Conservation (phyloP, 1,140 invertebrate species). For the Globodera ellingtonae region DNA sequence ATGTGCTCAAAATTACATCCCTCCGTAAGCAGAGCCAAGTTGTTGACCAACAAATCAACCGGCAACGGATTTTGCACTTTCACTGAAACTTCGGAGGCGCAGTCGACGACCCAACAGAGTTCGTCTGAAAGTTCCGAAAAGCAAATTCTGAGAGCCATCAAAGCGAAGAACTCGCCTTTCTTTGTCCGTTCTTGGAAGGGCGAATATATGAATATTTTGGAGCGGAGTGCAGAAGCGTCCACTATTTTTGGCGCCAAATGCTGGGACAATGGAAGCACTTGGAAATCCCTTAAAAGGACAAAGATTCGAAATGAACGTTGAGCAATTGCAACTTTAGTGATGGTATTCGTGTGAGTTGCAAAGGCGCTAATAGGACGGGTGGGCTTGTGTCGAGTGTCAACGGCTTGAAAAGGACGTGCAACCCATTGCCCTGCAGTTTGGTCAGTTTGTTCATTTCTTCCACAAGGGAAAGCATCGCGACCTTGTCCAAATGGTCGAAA, state of each 20-base stretch:
- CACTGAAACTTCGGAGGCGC: conserved; percentile 56
- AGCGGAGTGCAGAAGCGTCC: conserved; percentile 25
- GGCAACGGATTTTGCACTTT: conserved; percentile 57
- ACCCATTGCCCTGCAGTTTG: neutral
- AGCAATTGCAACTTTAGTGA: conserved; percentile 47
- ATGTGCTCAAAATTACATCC: conserved; percentile 53
- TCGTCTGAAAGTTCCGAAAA: conserved; percentile 25
- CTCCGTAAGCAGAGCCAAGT: conserved; percentile 51
- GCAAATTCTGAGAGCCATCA: conserved; percentile 7
- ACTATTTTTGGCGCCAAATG: conserved; percentile 57
- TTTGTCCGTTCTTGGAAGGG: conserved; percentile 57
- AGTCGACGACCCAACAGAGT: conserved; percentile 58
- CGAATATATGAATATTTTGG: conserved; percentile 63
- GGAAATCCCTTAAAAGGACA: conserved; percentile 49
- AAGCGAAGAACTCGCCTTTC: conserved; percentile 39
- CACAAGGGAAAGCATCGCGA: conserved; percentile 47
- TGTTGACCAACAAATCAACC: conserved; percentile 54
- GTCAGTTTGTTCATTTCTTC: conserved; percentile 58
- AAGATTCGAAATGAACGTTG: conserved; percentile 5
- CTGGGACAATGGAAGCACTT: conserved; percentile 50
- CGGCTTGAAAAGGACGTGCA: conserved; percentile 52
- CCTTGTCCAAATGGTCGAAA: conserved; percentile 57
- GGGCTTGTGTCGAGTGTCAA: conserved; percentile 43
- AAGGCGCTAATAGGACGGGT: conserved; percentile 53
- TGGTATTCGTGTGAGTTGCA: conserved; percentile 62